Evolutionary conservation across 1,140 invertebrate species (phyloP).

Genomic region (Drosophila mayri): DNA sequence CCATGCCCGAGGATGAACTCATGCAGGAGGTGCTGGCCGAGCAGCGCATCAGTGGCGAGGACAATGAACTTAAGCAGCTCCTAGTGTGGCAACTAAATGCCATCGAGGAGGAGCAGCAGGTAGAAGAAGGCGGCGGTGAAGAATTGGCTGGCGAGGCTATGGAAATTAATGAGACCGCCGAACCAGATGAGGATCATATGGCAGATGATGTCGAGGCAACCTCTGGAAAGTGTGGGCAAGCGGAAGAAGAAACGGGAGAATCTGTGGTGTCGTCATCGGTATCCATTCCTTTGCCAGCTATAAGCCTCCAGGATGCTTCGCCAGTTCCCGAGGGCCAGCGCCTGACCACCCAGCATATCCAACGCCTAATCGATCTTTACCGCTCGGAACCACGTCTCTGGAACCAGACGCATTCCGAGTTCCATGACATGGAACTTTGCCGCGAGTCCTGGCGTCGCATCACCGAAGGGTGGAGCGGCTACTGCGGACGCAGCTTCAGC

Average conservation of each 20-base stretch:
- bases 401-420: constrained; percentile 66
- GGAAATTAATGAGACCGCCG: not conserved
- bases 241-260: constrained; percentile 8
- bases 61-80: constrained; percentile 70
- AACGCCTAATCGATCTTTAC: constrained; percentile 70
- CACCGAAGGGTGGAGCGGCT: constrained; percentile 54
- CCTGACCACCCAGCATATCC: constrained; percentile 54
- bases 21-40: constrained; percentile 75
- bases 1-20: constrained; percentile 63
- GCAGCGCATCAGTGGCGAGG: constrained; percentile 51
- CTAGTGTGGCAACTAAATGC: constrained; percentile 65
- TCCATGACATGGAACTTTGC: constrained; percentile 56
- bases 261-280: constrained; percentile 4
- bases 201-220: not conserved
- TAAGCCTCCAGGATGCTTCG: constrained; percentile 14
- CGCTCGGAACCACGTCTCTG: constrained; percentile 59
- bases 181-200: not conserved
- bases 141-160: not conserved
- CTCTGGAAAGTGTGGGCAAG: not conserved
- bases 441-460: constrained; percentile 67
- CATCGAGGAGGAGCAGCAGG: constrained; percentile 19
- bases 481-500: constrained; percentile 61
- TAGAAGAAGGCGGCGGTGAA: not conserved
- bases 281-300: not conserved
- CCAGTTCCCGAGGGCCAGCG: constrained; percentile 42